These are phyloP conservation scores for Alsophila aescularia DNA, from an alignment of 2,888 invertebrate species.

Conservation along the genomic window DNA sequence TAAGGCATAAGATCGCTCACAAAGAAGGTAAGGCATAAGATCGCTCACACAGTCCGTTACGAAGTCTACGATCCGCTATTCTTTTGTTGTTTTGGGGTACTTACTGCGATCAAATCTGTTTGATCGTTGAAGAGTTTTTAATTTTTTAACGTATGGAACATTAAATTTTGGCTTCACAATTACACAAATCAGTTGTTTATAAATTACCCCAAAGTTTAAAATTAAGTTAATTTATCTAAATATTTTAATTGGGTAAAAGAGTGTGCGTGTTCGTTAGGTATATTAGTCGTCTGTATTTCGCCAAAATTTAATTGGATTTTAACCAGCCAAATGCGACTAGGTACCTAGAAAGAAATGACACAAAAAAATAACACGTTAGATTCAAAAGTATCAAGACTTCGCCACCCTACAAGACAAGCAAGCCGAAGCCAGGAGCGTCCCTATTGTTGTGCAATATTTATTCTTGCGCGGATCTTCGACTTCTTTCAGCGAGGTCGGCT, in stretches of 20 bases:
- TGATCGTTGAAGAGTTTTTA: conserved; percentile 8
- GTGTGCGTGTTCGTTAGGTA: too few relatives aligned
- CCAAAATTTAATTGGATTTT: too few relatives aligned
- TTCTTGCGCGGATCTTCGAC: conserved; percentile 79
- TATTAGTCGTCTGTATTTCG: too few relatives aligned
- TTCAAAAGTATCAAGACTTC: conserved; percentile 56
- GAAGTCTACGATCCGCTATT: conserved; percentile 57
- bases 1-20: conserved; percentile 55
- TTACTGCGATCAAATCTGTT: conserved; percentile 25
- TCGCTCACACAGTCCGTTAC: conserved; percentile 73
- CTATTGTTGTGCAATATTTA: conserved; percentile 82
- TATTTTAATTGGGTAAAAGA: too few relatives aligned
- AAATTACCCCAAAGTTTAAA: too few relatives aligned
- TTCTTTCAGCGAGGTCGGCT: conserved; percentile 78
- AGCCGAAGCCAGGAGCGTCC: conserved; percentile 79
- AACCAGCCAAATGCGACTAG: too few relatives aligned
- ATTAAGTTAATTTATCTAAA: too few relatives aligned
- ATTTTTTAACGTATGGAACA: too few relatives aligned
- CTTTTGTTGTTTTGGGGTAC: conserved; percentile 64
- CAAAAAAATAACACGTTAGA: neutral
- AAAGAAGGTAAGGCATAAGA: conserved; percentile 70
- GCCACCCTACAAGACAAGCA: conserved; percentile 38
- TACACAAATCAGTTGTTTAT: too few relatives aligned
- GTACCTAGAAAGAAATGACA: neutral
- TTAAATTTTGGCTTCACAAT: too few relatives aligned